phyloP scores from a whole-genome alignment of 2,888 invertebrate genomes.

The Harmothoe impar region DNA sequence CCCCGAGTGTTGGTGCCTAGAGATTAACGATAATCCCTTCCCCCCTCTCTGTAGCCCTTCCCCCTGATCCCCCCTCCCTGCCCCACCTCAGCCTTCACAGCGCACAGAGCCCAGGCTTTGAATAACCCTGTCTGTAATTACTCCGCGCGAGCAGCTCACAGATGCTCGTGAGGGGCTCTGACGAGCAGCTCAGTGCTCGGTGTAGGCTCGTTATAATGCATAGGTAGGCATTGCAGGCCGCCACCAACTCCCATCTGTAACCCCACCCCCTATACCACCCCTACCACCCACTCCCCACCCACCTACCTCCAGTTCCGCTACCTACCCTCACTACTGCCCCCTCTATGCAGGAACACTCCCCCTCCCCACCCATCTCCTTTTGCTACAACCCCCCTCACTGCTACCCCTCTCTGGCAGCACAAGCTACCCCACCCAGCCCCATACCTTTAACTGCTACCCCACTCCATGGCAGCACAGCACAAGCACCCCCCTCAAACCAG shows the following conservation, averaged over 20 bases:
- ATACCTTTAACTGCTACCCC: background rate
- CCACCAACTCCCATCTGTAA: conserved; percentile 29
- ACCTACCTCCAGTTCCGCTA: background rate
- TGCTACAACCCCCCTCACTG: background rate
- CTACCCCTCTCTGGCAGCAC: background rate
- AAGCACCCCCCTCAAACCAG: background rate
- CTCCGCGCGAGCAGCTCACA: conserved; percentile 19
- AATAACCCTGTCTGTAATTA: conserved; percentile 21
- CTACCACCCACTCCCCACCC: background rate
- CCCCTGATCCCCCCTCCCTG: background rate
- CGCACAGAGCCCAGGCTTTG: background rate
- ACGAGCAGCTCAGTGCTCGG: background rate
- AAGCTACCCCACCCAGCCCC: background rate
- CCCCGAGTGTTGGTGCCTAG: background rate
- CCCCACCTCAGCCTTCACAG: background rate
- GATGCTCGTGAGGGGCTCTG: conserved; percentile 8
- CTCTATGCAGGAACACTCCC: background rate
- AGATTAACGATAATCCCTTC: conserved; percentile 24
- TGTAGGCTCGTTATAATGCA: conserved; percentile 52
- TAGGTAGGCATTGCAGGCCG: conserved; percentile 37
- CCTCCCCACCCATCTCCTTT: background rate
- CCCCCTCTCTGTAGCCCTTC: background rate
- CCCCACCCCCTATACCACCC: background rate
- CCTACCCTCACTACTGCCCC: background rate
- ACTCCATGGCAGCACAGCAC: too few species aligned